These are phyloP conservation scores for Apus apus DNA, from an alignment of 2,113 vertebrate genomes.

Conservation along the genomic window DNA sequence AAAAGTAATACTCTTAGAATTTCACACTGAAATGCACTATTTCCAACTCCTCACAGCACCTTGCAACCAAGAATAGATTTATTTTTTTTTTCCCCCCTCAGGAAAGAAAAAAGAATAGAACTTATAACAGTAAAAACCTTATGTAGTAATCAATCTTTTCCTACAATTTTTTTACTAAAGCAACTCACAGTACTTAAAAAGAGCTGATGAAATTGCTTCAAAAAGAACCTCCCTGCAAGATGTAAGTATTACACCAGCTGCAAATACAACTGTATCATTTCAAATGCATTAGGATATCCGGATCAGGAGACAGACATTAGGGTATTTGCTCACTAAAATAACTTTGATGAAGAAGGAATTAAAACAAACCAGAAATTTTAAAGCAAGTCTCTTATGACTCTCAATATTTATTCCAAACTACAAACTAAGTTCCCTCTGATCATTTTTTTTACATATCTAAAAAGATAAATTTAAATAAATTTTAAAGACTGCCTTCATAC, in stretches of 20 bases:
- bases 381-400: neutral
- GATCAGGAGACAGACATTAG: neutral
- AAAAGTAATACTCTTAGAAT: neutral
- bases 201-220: neutral
- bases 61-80: neutral
- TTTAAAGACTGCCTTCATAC: neutral
- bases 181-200: neutral
- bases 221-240: neutral
- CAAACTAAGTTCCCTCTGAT: neutral
- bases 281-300: neutral
- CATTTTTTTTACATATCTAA: neutral
- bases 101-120: neutral
- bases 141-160: neutral
- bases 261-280: neutral
- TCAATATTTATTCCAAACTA: neutral
- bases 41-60: neutral
- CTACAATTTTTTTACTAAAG: neutral
- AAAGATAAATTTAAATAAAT: neutral
- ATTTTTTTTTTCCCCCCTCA: fast-evolving
- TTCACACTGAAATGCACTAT: neutral
- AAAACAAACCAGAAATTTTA: neutral
- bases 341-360: neutral
- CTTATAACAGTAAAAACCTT: neutral
- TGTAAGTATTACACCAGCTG: neutral
- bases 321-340: neutral